A percentile compares a stretch with the other conserved stretches of the same genome.
These are phyloP conservation scores for Heliconius hermathena DNA, from an alignment of 1,140 invertebrate species.

Conservation along the genomic window DNA sequence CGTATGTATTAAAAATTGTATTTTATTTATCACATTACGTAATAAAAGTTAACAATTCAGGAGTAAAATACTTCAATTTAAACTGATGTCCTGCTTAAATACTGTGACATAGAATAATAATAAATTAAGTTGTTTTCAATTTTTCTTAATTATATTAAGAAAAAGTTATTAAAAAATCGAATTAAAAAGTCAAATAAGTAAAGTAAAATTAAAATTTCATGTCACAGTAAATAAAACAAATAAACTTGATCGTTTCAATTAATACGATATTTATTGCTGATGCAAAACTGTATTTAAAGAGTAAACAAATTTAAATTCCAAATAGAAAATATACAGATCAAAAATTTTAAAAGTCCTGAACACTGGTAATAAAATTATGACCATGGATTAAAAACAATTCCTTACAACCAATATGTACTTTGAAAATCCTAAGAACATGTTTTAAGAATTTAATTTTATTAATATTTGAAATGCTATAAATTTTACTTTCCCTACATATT, in stretches of 20 bases:
- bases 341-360: not conserved
- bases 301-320: conserved; percentile 1
- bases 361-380: conserved; percentile 7
- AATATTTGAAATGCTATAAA: not conserved
- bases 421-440: not conserved
- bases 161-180: too few species aligned
- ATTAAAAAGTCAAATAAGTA: not conserved
- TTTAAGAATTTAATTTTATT: not conserved
- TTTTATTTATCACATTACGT: conserved; percentile 34
- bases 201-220: not conserved
- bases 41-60: conserved; percentile 24
- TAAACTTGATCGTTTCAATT: not conserved
- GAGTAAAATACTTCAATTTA: conserved; percentile 5
- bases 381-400: not conserved
- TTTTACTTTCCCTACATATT: not conserved
- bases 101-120: not conserved
- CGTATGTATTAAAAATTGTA: conserved; percentile 23
- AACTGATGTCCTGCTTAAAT: not conserved
- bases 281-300: not conserved
- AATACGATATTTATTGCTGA: not conserved
- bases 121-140: too few species aligned
- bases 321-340: conserved; percentile 10
- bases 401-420: conserved; percentile 8
- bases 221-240: not conserved
- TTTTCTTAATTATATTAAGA: too few species aligned